A percentile compares a stretch with the other conserved stretches of the same genome.
phyloP scores from a whole-genome alignment of 2,888 invertebrate genomes.

The Campoplex capitator region DNA sequence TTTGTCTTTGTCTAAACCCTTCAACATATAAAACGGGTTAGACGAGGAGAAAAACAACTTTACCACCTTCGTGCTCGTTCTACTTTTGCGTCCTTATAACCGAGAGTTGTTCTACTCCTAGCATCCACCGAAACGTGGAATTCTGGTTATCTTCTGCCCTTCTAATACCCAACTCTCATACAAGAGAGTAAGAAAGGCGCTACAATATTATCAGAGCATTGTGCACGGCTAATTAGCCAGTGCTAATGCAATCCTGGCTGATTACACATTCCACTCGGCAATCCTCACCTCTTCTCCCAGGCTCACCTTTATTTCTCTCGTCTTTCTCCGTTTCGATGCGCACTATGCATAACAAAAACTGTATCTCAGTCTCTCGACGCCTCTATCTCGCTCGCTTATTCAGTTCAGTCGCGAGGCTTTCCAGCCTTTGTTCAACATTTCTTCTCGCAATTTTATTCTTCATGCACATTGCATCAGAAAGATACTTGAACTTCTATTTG shows the following conservation, averaged over 20 bases:
- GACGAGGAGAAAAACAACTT: constrained; percentile 53
- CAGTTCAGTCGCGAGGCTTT: constrained; percentile 29
- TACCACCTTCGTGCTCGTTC: constrained; percentile 67
- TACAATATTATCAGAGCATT: constrained; percentile 84
- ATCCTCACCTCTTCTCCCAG: constrained; percentile 71
- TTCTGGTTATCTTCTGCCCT: constrained; percentile 44
- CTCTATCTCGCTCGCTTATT: constrained; percentile 46
- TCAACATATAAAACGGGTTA: constrained; percentile 24
- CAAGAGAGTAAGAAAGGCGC: constrained; percentile 59
- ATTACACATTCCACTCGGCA: constrained; percentile 83
- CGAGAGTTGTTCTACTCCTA: constrained; percentile 35
- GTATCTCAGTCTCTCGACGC: constrained; percentile 18
- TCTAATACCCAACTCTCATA: constrained; percentile 40
- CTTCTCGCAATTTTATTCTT: constrained; percentile 3
- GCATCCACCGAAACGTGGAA: constrained; percentile 29
- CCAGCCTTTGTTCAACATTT: constrained; percentile 14
- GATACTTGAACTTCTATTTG: background rate
- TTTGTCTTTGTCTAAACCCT: constrained; percentile 11
- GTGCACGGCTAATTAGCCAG: constrained; percentile 83
- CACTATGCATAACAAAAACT: constrained; percentile 28
- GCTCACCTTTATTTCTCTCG: constrained; percentile 49
- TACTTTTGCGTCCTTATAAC: constrained; percentile 47
- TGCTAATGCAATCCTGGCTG: constrained; percentile 83
- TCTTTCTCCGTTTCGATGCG: constrained; percentile 24
- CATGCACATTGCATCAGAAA: constrained; percentile 23